Base-by-base conservation (phyloP, 1,140 invertebrate species). In the Bemisia tabaci region DNA sequence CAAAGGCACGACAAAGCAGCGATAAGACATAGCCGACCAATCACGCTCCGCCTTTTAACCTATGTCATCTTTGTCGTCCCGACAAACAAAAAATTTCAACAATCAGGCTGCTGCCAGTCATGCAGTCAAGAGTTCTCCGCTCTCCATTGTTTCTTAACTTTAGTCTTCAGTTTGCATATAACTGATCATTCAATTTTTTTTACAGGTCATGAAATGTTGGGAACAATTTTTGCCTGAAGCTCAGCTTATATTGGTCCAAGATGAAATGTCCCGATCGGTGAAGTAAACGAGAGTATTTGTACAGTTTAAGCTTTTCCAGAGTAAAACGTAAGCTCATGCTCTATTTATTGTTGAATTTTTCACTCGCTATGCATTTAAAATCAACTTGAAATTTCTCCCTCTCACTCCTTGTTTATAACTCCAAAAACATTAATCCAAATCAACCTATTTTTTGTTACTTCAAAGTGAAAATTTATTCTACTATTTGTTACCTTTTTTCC, bases 131-230 rank as follows among this genome's bases (percentile, higher is more conserved):
- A n/a, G n/a, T n/a, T n/a, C n/a, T n/a, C n/a, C n/a, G n/a, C n/a
- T n/a, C n/a, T n/a, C n/a, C n/a, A n/a, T n/a, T n/a, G n/a, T n/a
- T n/a, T n/a, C n/a, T n/a, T n/a, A n/a, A n/a, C n/a, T n/a, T n/a
- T n/a, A n/a, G n/a, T n/a, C n/a, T n/a, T n/a, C n/a, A n/a, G n/a
- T n/a, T n/a, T n/a, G n/a, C n/a, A n/a, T n/a, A n/a, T n/a, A n/a
- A n/a, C n/a, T n/a, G n/a, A n/a, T 67, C 12, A 65, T 22, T 71
- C 69, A 63, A 67, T 65, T 68, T 70, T 72, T 71, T 75, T 81
- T 76, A 23, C 76, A 94, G 90, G 81, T 95, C n/a, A 90, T 96
- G 65, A 92, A 93, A 76, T 92, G 92, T 75, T 96, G 93, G 93
- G 94, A 97, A 77, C 86, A 89, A 17, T 97, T 97, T 79, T 79